Percentiles rank a stretch among this genome's conserved stretches.
Evolutionary conservation across 2,797 vertebrate species (phyloP).

Genomic region (Euphonia xanthogaster): DNA sequence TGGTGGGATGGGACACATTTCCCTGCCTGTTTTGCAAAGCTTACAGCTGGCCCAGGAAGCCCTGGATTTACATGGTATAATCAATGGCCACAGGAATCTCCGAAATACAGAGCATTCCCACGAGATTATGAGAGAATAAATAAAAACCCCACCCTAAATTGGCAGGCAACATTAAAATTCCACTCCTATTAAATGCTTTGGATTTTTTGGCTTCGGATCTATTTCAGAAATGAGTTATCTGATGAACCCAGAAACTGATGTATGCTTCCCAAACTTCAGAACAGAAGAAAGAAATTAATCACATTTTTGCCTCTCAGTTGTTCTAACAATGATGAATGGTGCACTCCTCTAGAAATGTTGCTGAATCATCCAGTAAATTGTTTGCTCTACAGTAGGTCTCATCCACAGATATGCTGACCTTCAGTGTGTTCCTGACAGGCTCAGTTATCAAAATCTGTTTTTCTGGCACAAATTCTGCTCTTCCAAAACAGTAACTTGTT

Average conservation of each 20-base stretch:
- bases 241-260: conserved; percentile 60
- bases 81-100: background rate
- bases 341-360: conserved; percentile 25
- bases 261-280: conserved; percentile 60
- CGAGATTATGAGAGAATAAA: background rate
- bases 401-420: conserved; percentile 63
- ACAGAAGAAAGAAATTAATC: conserved; percentile 69
- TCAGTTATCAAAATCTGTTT: conserved; percentile 66
- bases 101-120: background rate
- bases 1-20: background rate
- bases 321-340: conserved; percentile 69
- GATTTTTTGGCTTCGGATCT: background rate
- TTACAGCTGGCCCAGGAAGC: background rate
- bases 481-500: conserved; percentile 34
- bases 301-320: conserved; percentile 63
- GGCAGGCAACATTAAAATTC: background rate
- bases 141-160: background rate
- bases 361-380: conserved; percentile 66
- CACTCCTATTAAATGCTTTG: background rate
- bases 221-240: conserved; percentile 53
- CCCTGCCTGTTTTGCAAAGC: background rate
- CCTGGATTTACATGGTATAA: background rate
- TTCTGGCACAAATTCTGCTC: conserved; percentile 43
- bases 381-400: conserved; percentile 54
- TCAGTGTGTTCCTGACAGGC: conserved; percentile 62